A percentile compares a stretch with the other conserved stretches of the same genome.
phyloP scores from a whole-genome alignment of 2,888 invertebrate genomes.

The Nomada flava region DNA sequence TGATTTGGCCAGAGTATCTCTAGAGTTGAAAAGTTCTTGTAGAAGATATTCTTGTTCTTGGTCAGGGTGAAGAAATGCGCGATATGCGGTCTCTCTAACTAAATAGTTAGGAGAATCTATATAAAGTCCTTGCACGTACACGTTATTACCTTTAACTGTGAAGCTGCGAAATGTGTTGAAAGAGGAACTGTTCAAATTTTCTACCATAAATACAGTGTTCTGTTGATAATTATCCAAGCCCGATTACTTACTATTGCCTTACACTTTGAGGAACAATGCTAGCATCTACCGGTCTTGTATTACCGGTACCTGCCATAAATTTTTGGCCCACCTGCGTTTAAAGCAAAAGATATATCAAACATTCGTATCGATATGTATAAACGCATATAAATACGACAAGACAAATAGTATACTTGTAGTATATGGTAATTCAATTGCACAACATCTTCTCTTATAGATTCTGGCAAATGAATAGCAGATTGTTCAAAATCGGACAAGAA shows the following conservation, averaged over 20 bases:
- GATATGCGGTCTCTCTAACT: conserved; percentile 95
- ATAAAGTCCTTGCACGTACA: conserved; percentile 92
- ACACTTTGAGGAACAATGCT: conserved; percentile 89
- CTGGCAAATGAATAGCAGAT: conserved; percentile 96
- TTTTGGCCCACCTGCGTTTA: conserved; percentile 89
- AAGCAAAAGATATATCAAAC: conserved; percentile 26
- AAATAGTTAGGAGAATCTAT: conserved; percentile 92
- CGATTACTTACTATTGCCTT: conserved; percentile 88
- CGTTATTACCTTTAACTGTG: conserved; percentile 89
- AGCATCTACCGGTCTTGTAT: conserved; percentile 88
- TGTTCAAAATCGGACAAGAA: conserved; percentile 99
- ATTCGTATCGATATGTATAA: neutral
- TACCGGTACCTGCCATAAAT: conserved; percentile 91
- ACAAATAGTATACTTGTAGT: conserved; percentile 85
- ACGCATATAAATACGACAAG: neutral
- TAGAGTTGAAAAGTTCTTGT: conserved; percentile 88
- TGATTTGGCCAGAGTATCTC: conserved; percentile 92
- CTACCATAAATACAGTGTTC: conserved; percentile 1
- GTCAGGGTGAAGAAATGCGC: conserved; percentile 93
- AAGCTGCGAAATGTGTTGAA: conserved; percentile 83
- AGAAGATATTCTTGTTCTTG: conserved; percentile 91
- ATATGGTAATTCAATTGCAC: conserved; percentile 95
- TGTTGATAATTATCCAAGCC: neutral
- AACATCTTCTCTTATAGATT: conserved; percentile 89
- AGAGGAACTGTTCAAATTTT: neutral